These are phyloP conservation scores for Neotoma lepida DNA, from an alignment of 2,113 vertebrate genomes.

Conservation along the genomic window DNA sequence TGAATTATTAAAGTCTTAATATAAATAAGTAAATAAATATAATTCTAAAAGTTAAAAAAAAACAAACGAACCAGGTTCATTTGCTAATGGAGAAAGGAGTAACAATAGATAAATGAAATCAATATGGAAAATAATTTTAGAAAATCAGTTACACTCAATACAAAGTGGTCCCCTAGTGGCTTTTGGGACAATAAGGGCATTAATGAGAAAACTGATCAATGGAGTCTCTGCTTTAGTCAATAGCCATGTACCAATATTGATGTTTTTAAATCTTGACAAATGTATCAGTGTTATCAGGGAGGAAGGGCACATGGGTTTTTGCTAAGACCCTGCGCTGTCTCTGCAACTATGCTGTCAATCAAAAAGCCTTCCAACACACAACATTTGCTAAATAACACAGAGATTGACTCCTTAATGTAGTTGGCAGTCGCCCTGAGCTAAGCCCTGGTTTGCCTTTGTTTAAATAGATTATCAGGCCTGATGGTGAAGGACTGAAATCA, in stretches of 20 bases:
- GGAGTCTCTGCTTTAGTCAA: neutral
- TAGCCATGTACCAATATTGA: neutral
- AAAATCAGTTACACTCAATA: neutral
- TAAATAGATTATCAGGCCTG: neutral
- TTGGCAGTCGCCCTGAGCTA: too few relatives aligned
- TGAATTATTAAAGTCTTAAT: neutral
- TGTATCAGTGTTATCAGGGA: neutral
- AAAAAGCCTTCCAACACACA: neutral
- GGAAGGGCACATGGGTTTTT: neutral
- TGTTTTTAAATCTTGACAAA: neutral
- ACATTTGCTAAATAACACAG: neutral
- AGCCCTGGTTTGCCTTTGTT: neutral
- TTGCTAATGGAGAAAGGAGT: neutral
- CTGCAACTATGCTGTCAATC: neutral
- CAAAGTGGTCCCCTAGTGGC: neutral
- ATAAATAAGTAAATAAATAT: neutral
- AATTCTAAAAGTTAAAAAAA: neutral
- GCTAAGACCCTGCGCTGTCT: neutral
- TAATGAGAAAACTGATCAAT: neutral
- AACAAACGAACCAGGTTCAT: neutral
- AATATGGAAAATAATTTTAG: neutral
- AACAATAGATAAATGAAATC: neutral
- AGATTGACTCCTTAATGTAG: neutral
- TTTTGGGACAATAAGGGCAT: neutral
- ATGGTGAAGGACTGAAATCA: neutral